These are phyloP conservation scores for Macrochelys suwanniensis DNA, from an alignment of 2,797 vertebrate species.

Conservation along the genomic window DNA sequence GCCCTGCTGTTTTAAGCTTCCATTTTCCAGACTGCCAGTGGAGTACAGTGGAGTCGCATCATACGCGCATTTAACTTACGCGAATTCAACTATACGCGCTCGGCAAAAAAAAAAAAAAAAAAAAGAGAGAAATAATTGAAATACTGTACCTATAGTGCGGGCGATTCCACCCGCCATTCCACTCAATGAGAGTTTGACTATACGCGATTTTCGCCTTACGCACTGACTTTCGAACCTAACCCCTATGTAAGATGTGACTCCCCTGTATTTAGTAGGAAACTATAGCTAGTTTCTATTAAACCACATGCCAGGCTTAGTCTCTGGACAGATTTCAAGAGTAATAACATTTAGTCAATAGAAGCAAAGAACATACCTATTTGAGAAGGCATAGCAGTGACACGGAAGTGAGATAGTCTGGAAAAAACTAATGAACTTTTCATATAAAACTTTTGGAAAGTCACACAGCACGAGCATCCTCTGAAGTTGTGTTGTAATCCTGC, in stretches of 20 bases:
- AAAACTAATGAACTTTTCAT: conserved; percentile 60
- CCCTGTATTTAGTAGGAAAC: neutral
- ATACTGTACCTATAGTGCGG: too few relatives aligned
- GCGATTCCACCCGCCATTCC: too few relatives aligned
- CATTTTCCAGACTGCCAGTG: neutral
- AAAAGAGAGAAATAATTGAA: too few relatives aligned
- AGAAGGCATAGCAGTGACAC: conserved; percentile 62
- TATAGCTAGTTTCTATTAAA: neutral
- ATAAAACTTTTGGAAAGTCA: conserved; percentile 63
- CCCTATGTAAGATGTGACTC: too few relatives aligned
- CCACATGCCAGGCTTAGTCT: neutral
- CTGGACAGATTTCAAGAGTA: neutral
- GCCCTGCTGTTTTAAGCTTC: neutral
- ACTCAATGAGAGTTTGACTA: too few relatives aligned
- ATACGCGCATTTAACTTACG: too few relatives aligned
- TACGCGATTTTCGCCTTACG: too few relatives aligned
- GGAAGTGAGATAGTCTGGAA: conserved; percentile 70
- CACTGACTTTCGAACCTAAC: too few relatives aligned
- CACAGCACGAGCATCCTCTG: conserved; percentile 77
- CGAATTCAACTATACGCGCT: too few relatives aligned
- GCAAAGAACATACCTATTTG: conserved; percentile 56
- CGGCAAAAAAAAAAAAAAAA: too few relatives aligned
- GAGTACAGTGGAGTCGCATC: neutral
- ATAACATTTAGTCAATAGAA: neutral
- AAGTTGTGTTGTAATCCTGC: conserved; percentile 62